phyloP scores from a whole-genome alignment of 1,140 invertebrate genomes.

The Phenacoccus solenopsis region DNA sequence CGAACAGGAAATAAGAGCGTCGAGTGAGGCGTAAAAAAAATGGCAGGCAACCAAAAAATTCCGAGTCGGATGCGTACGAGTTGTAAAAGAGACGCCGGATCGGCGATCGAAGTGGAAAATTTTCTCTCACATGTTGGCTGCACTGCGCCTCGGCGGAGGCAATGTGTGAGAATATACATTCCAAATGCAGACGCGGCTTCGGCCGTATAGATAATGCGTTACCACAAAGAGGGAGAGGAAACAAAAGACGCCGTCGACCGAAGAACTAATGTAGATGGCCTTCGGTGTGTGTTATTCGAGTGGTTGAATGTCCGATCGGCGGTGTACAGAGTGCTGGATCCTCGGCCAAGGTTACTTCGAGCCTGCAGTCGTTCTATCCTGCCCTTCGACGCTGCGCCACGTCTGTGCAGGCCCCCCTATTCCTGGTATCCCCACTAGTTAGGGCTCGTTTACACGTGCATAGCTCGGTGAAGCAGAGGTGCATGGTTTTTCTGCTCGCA shows the following conservation, averaged over 20 bases:
- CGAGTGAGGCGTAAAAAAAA: neutral
- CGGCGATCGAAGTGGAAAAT: neutral
- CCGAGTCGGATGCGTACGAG: neutral
- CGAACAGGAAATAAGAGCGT: neutral
- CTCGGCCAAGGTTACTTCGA: constrained; percentile 16
- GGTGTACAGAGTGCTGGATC: constrained; percentile 11
- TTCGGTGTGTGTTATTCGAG: constrained; percentile 11
- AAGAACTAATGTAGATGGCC: constrained; percentile 14
- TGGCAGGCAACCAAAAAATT: neutral
- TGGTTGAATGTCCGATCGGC: constrained; percentile 14
- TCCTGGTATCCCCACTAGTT: neutral
- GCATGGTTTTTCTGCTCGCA: too few relatives aligned
- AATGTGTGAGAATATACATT: neutral
- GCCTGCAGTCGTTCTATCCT: constrained; percentile 3
- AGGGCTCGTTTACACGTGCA: neutral
- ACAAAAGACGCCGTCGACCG: constrained; percentile 16
- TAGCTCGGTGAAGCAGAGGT: too few relatives aligned
- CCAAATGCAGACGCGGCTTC: neutral
- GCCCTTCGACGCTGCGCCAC: neutral
- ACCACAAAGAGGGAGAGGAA: constrained; percentile 10
- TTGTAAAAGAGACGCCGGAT: neutral
- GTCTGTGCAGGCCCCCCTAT: neutral
- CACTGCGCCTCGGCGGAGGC: too few relatives aligned
- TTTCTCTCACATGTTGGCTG: neutral
- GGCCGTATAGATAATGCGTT: constrained; percentile 1